Conservation (phyloP, 2,888 invertebrate genomes). For the Zygaena filipendulae region DNA sequence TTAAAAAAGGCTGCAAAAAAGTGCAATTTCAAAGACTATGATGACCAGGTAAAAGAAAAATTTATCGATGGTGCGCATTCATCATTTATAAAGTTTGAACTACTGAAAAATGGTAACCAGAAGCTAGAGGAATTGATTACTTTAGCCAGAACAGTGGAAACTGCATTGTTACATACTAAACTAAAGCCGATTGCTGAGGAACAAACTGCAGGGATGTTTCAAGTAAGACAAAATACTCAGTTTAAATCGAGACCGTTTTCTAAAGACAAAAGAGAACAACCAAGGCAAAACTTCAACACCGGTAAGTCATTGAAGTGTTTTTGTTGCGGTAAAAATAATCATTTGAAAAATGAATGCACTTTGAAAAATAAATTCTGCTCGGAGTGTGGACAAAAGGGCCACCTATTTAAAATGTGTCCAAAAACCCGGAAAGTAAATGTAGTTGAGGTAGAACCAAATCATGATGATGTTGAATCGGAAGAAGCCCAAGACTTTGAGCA, state of each 20-base stretch:
- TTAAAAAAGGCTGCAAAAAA: neutral
- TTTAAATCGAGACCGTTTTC: neutral
- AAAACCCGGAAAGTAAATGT: neutral
- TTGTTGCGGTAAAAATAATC: constrained; percentile 1
- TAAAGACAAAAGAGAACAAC: neutral
- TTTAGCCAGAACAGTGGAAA: constrained; percentile 3
- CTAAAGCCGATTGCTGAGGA: neutral
- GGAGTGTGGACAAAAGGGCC: neutral
- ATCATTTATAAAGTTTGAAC: constrained; percentile 2
- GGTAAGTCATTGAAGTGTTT: neutral
- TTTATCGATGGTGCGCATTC: neutral
- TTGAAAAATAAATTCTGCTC: neutral
- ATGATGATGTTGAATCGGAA: neutral
- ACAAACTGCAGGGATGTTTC: constrained; percentile 1
- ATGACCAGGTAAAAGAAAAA: constrained; percentile 4
- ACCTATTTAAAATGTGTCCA: neutral
- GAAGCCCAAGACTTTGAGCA: neutral
- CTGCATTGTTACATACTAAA: neutral
- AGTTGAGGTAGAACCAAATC: neutral
- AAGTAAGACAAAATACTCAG: neutral
- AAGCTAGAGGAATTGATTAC: neutral
- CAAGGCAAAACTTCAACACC: too few relatives aligned
- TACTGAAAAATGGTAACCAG: neutral
- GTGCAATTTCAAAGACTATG: constrained; percentile 1
- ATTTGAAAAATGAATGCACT: neutral